Base-by-base conservation (phyloP, 2,888 invertebrate genomes). In the Rosalia funebris region DNA sequence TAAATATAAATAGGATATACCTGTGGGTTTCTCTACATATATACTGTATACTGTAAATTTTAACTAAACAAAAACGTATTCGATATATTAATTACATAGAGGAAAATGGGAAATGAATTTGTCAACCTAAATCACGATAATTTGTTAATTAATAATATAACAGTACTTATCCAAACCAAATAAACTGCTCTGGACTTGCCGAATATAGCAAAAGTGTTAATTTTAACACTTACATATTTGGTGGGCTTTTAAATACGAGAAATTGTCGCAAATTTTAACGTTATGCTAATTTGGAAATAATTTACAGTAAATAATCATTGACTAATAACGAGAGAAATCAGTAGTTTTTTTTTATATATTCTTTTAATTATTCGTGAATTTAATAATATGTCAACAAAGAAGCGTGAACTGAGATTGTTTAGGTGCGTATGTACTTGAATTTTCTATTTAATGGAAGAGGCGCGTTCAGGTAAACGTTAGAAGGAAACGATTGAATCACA, bases 171-270 rank as follows among this genome's bases (percentile, higher is more conserved):
- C 5, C 19, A 32, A 39, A 53, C 31, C 16, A 31, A 42, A 31
- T 19, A 52, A 3, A 12, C 5, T 25, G n/a, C 20, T 7, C 20
- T 48, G 48, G 17, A 48, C 10, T 17, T 20, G 19, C 11, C 12
- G 12, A 14, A 14, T 25, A 39, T 32, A 15, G 41, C 12, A 42
- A 50, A 17, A 41, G 53, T 53, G 53, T 17, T 53, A 53, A 53
- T 53, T 53, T 53, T 53, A 53, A 14, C 53, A 53, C 53, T 31
- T 53, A 39, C 32, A 31, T 32, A 31, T 53, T 32, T 19, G 42
- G 53, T n/a, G 32, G 16, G 42, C 53, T 53, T 32, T 53, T 53
- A 53, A 41, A 53, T 32, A 42, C 42, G 17, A 53, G 53, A 42
- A 42, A 42, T 42, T 53, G 41, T 42, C 14, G 14, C 42, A 32